Base-by-base conservation (phyloP, 92 coral and sea anemone genomes). In the Palythoa caribaeorum region DNA sequence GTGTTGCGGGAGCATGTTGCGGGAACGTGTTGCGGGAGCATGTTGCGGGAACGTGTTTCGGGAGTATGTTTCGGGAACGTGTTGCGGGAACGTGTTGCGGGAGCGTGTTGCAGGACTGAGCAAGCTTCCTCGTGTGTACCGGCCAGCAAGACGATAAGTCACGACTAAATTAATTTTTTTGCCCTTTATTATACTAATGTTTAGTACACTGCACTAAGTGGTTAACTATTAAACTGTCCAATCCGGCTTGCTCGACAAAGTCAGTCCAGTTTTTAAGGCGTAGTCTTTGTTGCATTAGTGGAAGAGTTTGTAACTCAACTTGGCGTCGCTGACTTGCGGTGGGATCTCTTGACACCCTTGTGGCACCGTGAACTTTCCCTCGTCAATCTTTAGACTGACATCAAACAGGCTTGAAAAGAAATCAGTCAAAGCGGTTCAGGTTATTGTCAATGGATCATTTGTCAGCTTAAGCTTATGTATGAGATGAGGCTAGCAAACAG, bases 361-460 rank as follows among this genome's bases (percentile, higher is more conserved):
- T 73, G 77, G 77, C 44, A 36, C 54, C 21, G 36, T 15, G 35
- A 73, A 73, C 54, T 73, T 73, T 20, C 15, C 54, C 54, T 73
- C 54, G 53, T 73, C 77, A 73, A 83, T 15, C 83, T 88, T 55
- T 47, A 83, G 83, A 62, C 21, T 50, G 74, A 88, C 53, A 81
- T 77, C 77, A 17, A 73, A 73, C 54, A 73, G 8, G 52, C 77
- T 73, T 53, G 38, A 71, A 71, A 35, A 70, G 2, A 66, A 66
- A 66, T 28, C 0, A 35, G 7, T 15, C 38, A 4, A 5, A 73
- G 8, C 14, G 51, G 44, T 73, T 73, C 35, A 73, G 77, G 15
- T 55, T 55, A 3, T 15, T 55, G 62, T 44, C 50, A 44, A 4
- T 44, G 2, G 50, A 44, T 6, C 50, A 44, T 44, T 44, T 44